These are phyloP conservation scores for Pocota personata DNA, from an alignment of 2,888 invertebrate genomes.

Conservation along the genomic window DNA sequence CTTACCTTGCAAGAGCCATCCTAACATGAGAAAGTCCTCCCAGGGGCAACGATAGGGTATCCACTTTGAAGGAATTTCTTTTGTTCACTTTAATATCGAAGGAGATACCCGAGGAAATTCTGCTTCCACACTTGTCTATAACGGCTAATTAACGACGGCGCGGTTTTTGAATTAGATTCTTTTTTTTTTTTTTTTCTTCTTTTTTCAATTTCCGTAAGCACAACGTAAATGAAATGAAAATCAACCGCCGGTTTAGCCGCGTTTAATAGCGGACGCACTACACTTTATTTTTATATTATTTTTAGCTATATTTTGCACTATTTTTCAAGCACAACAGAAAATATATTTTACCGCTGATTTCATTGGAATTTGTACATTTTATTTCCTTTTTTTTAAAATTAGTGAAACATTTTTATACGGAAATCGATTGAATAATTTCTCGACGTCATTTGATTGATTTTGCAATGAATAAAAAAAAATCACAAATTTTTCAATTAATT, in stretches of 20 bases:
- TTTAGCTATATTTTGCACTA: background rate
- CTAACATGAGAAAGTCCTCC: conserved; percentile 86
- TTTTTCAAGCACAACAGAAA: background rate
- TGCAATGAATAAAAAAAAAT: background rate
- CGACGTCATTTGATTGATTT: conserved; percentile 53
- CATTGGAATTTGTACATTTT: conserved; percentile 34
- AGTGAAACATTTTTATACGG: conserved; percentile 20
- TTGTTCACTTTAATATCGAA: conserved; percentile 22
- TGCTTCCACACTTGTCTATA: background rate
- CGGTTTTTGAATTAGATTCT: background rate
- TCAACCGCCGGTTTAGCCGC: background rate
- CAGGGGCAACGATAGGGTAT: conserved; percentile 84
- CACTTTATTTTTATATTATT: conserved; percentile 1
- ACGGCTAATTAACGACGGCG: background rate
- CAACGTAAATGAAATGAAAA: background rate
- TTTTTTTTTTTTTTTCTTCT: background rate
- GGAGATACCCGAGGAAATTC: background rate
- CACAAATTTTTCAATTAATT: background rate
- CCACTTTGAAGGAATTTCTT: conserved; percentile 82
- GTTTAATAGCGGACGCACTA: background rate
- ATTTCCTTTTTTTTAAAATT: background rate
- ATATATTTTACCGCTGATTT: conserved; percentile 16
- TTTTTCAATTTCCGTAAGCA: background rate
- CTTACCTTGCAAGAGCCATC: conserved; percentile 88
- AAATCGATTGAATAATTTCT: conserved; percentile 21